Base-by-base conservation (phyloP, 1,140 invertebrate genomes). In the Drosophila nasuta region DNA sequence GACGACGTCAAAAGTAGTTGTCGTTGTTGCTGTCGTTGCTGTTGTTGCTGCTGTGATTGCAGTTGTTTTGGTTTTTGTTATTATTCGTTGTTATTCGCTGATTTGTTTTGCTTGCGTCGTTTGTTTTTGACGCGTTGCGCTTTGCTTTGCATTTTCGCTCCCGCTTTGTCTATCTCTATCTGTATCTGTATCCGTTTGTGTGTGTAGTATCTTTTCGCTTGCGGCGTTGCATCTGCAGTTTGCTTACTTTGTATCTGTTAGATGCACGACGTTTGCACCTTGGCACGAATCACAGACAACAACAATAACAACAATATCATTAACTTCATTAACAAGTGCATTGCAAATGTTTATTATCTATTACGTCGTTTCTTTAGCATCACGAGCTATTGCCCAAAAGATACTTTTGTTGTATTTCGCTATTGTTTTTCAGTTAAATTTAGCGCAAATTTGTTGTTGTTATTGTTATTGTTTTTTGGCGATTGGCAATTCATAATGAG, bases 241-340 rank as follows among this genome's bases (percentile, higher is more conserved):
- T 25, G 20, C 20, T 25, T 75, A 20, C 33, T 65, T 17, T 67
- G 49, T 83, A 73, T 83, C 79, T 83, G 57, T 71, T 81, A 65
- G 62, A 77, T 76, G 73, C 54, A 76, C 72, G 70, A 62, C 64
- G 62, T 52, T 77, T 60, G 82, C 75, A 85, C 82, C 82, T 86
- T 85, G 75, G 71, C 82, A 86, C 71, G 71, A 75, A 85, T 86
- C 68, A 41, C 68, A 54, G 62, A 65, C 51, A 77, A 70, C 62
- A 87, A 79, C 51, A 73, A 25, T 3, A 25, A 25, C 64, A 77
- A 70, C 65, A 86, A 82, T 54, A 73, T 82, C 60, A 77, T 76
- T 79, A 77, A 79, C 76, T 88, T 82, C 63, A 86, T 87, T 87
- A 76, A 66, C 83, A 76, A 82, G 63, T 86, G 79, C 72, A 88